Conservation (phyloP, 2,797 vertebrate genomes). For the Hippocampus kuda region DNA sequence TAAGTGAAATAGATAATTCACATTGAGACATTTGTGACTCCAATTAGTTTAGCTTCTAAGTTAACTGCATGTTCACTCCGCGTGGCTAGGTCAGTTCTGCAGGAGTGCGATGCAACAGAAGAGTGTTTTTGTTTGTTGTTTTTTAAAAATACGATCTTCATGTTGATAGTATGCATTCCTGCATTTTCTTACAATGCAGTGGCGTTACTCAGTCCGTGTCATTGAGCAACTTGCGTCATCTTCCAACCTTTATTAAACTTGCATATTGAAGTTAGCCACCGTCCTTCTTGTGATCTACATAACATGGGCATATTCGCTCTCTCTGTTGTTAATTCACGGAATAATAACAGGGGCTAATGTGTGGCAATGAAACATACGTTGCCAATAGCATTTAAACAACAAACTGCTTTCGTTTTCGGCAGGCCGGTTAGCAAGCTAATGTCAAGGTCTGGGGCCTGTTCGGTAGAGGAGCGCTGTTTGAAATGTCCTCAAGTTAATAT, state of each 20-base stretch:
- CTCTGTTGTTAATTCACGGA: background rate
- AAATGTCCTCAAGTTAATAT: conserved; percentile 26
- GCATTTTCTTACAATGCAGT: background rate
- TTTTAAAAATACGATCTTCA: background rate
- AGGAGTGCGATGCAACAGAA: background rate
- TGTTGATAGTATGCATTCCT: background rate
- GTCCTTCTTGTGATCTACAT: background rate
- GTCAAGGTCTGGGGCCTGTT: conserved; percentile 51
- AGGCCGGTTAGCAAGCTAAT: conserved; percentile 49
- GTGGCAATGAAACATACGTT: background rate
- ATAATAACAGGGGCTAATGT: background rate
- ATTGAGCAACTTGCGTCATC: conserved; percentile 35
- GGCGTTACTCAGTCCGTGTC: conserved; percentile 31
- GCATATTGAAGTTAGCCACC: background rate
- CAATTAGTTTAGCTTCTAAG: conserved; percentile 18
- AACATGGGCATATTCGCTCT: too few species aligned
- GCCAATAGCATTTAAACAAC: background rate
- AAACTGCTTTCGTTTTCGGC: background rate
- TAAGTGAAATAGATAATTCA: conserved; percentile 44
- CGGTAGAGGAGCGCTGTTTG: conserved; percentile 13
- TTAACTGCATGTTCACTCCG: conserved; percentile 12
- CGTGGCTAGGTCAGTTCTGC: conserved; percentile 22
- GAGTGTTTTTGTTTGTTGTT: background rate
- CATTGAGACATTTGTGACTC: background rate
- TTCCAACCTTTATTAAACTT: background rate